Conservation (phyloP, 2,888 invertebrate genomes). For the Hydroisotoma schaefferi region DNA sequence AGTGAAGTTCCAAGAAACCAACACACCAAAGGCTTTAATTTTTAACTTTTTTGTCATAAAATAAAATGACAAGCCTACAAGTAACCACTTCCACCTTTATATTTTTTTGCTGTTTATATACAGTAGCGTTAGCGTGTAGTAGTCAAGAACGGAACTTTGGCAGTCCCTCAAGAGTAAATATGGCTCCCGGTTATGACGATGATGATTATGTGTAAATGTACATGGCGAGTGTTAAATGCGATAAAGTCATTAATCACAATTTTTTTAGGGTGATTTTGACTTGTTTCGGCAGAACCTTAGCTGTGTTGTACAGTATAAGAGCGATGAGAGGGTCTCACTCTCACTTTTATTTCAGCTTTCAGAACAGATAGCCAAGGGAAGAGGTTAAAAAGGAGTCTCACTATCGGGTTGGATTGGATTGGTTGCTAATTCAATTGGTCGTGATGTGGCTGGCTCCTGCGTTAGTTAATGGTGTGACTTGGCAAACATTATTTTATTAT, state of each 20-base stretch:
- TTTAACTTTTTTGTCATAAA: too few species aligned
- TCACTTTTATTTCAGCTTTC: background rate
- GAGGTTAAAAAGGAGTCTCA: background rate
- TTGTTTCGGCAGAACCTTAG: too few species aligned
- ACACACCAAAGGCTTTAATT: too few species aligned
- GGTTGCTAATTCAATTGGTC: conserved; percentile 25
- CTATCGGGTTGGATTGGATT: conserved; percentile 6
- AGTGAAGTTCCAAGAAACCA: too few species aligned
- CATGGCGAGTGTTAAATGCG: conserved; percentile 42
- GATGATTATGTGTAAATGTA: background rate
- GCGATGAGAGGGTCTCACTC: background rate
- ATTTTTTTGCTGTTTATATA: too few species aligned
- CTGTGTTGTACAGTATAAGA: background rate
- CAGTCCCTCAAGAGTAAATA: too few species aligned
- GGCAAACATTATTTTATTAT: conserved; percentile 10
- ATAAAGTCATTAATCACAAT: conserved; percentile 48
- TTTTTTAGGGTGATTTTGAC: conserved; percentile 3
- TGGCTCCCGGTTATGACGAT: background rate
- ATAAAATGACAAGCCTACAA: background rate
- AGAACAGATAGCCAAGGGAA: background rate
- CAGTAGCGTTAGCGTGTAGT: too few species aligned
- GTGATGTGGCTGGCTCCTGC: background rate
- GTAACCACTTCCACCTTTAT: background rate
- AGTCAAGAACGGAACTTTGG: background rate
- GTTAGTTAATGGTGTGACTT: conserved; percentile 17